Percentiles rank a stretch among this genome's conserved stretches.
These are phyloP conservation scores for Ashinkailepas kermadecensis DNA, from an alignment of 2,888 invertebrate species.

Conservation along the genomic window DNA sequence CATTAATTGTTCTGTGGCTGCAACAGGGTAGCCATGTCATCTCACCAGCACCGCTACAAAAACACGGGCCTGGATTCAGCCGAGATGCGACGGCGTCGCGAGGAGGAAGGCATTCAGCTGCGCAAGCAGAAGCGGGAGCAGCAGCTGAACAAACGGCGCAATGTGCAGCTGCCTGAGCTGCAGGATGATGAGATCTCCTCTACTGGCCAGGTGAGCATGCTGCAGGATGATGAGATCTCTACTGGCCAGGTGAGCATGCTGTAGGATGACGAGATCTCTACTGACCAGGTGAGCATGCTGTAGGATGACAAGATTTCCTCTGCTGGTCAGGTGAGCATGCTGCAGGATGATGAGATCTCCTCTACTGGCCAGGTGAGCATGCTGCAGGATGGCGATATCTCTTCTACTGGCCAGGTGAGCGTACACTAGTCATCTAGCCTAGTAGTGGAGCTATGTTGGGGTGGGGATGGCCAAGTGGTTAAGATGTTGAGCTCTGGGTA, in stretches of 20 bases:
- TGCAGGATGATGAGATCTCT: not conserved
- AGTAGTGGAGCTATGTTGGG: too few species aligned
- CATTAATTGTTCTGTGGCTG: too few species aligned
- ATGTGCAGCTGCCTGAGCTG: slow-evolving; percentile 43
- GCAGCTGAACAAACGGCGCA: slow-evolving; percentile 81
- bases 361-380: not conserved
- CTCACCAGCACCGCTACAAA: slow-evolving; percentile 34
- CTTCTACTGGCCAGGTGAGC: not conserved
- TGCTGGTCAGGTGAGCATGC: not conserved
- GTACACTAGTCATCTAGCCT: too few species aligned
- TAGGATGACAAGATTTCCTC: not conserved
- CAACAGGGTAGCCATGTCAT: not conserved
- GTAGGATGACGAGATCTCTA: not conserved
- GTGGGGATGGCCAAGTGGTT: too few species aligned
- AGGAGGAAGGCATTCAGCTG: slow-evolving; percentile 80
- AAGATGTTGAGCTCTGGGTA: too few species aligned
- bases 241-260: not conserved
- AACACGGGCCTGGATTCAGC: slow-evolving; percentile 34
- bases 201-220: not conserved
- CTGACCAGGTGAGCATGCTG: not conserved
- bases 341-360: not conserved
- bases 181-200: slow-evolving; percentile 18
- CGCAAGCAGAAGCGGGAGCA: slow-evolving; percentile 91
- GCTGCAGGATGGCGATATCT: not conserved
- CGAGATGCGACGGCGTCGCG: slow-evolving; percentile 79